These are phyloP conservation scores for Sebastes alutus DNA, from an alignment of 2,797 vertebrate genomes.

Conservation along the genomic window DNA sequence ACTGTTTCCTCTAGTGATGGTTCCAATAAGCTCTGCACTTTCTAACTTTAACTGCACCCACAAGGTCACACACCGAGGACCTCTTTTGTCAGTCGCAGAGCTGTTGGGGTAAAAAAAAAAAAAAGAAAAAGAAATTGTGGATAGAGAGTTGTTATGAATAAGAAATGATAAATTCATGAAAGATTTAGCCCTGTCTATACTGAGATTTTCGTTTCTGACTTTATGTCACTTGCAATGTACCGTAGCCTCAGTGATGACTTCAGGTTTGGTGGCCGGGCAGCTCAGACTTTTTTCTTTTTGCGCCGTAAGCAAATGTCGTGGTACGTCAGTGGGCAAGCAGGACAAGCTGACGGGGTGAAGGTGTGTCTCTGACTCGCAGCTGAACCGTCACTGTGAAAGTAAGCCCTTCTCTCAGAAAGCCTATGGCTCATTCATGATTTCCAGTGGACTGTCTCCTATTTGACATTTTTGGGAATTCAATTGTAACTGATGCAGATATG, in stretches of 20 bases:
- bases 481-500: neutral
- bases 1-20: conserved; percentile 11
- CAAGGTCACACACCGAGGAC: conserved; percentile 46
- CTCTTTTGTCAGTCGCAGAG: conserved; percentile 33
- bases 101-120: neutral
- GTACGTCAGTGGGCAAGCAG: conserved; percentile 20
- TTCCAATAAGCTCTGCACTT: conserved; percentile 32
- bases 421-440: neutral
- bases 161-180: conserved; percentile 82
- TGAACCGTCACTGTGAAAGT: neutral
- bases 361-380: conserved; percentile 14
- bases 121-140: conserved; percentile 36
- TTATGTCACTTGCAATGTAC: conserved; percentile 78
- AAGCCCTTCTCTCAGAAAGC: neutral
- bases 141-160: conserved; percentile 79
- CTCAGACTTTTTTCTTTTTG: conserved; percentile 52
- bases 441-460: neutral
- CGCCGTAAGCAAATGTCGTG: conserved; percentile 63
- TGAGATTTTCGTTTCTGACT: conserved; percentile 79
- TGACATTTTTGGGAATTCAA: neutral
- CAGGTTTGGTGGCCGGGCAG: conserved; percentile 41
- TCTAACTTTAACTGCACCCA: conserved; percentile 49
- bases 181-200: conserved; percentile 78
- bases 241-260: conserved; percentile 66
- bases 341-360: conserved; percentile 38